These are phyloP conservation scores for Seira sanloemensis DNA, from an alignment of 2,888 invertebrate species.

Conservation along the genomic window DNA sequence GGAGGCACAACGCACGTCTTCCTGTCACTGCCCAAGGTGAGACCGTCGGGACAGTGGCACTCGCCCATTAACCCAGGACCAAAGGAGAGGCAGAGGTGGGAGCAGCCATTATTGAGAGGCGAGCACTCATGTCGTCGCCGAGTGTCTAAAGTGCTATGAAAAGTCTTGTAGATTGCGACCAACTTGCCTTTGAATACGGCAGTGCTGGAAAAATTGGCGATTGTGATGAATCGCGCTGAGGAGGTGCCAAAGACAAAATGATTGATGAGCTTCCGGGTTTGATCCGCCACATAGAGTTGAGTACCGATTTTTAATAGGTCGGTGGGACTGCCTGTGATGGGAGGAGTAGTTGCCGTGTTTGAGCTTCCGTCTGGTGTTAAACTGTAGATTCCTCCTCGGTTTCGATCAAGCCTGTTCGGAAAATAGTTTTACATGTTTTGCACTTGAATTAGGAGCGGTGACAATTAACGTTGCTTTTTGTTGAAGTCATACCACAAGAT, in stretches of 20 bases:
- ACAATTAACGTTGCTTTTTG: too few species aligned
- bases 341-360: constrained; percentile 18
- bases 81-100: constrained; percentile 76
- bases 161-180: constrained; percentile 61
- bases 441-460: too few species aligned
- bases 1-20: constrained; percentile 71
- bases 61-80: constrained; percentile 58
- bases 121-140: constrained; percentile 68
- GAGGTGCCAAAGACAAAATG: constrained; percentile 22
- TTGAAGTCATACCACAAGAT: constrained; percentile 81
- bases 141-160: constrained; percentile 32
- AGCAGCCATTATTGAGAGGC: constrained; percentile 72
- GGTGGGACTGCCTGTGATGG: constrained; percentile 51
- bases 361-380: constrained; percentile 55
- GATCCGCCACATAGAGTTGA: constrained; percentile 67
- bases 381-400: constrained; percentile 64
- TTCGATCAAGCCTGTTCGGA: constrained; percentile 70
- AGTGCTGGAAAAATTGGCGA: too few species aligned
- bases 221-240: too few species aligned
- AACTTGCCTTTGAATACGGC: constrained; percentile 68
- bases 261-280: constrained; percentile 41
- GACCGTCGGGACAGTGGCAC: constrained; percentile 76
- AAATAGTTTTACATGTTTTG: too few species aligned
- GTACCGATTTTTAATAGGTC: constrained; percentile 65
- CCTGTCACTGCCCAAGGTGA: constrained; percentile 73